Base-by-base conservation (phyloP, 2,888 invertebrate genomes). In the Eupithecia exiguata region DNA sequence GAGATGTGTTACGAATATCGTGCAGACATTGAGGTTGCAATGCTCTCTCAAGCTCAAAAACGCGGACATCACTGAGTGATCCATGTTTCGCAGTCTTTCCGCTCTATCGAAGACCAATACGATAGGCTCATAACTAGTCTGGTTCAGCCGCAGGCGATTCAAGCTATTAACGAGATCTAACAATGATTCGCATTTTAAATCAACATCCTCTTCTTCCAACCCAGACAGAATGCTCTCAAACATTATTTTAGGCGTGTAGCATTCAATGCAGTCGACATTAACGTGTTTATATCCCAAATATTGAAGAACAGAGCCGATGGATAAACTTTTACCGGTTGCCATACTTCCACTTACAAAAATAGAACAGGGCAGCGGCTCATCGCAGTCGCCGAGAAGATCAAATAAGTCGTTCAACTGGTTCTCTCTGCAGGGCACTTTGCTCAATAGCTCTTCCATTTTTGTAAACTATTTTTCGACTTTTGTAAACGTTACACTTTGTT, bases 291-390 rank as follows among this genome's bases (percentile, higher is more conserved):
- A 95, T 69, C 95, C 86, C 62, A 96, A 90, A 83, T 93, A 89
- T 58, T 93, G 85, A 5, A 98, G 88, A 16, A 97, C 89, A 14
- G 95, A 92, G 70, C 94, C 94, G 6, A 97, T 87, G 74, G 98
- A 95, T 25, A 96, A 88, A n/a, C 96, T 96, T 94, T 98, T 98
- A 40, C 98, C 98, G 35, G 97, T 97, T 14, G 97, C 96, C 80
- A 97, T 96, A 87, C 97, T 97, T n/a, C 98, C 98, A 87, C 96
- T 96, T 71, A 98, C 83, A 92, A 97, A 98, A 82, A 98, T 90
- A 79, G 96, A 95, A 80, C 96, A 93, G 30, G 97, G 96, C 85
- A 96, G 93, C 30, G 95, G 95, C 86, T 97, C 96, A 78, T 95
- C 95, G 69, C 88, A 85, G 77, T 95, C 92, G 1, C 95, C 96